phyloP scores from a whole-genome alignment of 2,113 vertebrate species.

The Nicator chloris region DNA sequence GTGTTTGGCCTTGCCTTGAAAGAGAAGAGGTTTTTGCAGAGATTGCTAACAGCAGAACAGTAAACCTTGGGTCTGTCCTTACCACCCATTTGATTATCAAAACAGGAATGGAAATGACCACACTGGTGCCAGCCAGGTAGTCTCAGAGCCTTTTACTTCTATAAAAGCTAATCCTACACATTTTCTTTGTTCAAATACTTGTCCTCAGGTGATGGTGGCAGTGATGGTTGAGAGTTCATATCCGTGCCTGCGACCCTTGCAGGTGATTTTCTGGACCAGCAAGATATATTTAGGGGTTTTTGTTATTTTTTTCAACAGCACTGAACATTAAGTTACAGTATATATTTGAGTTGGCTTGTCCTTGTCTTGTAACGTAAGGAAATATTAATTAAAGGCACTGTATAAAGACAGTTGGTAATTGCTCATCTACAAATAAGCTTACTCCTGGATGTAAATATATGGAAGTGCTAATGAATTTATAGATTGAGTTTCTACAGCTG shows the following conservation, averaged over 20 bases:
- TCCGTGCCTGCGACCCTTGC: neutral
- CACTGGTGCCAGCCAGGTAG: neutral
- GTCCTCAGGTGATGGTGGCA: neutral
- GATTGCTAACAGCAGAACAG: neutral
- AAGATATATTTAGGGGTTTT: fast-evolving
- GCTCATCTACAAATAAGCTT: neutral
- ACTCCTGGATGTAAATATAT: neutral
- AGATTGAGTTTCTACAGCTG: neutral
- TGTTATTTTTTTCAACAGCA: neutral
- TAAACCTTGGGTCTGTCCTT: neutral
- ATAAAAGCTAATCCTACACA: neutral
- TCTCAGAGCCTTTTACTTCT: neutral
- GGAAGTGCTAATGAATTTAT: neutral
- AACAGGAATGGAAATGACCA: neutral
- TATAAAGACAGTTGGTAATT: neutral
- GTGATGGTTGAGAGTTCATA: neutral
- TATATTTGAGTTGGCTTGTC: neutral
- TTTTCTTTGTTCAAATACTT: neutral
- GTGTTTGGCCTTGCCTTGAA: neutral
- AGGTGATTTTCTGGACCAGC: neutral
- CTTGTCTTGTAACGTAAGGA: neutral
- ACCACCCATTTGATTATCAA: neutral
- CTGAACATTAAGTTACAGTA: neutral
- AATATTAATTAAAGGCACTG: neutral
- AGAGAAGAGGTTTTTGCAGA: neutral